Evolutionary conservation across 2,888 invertebrate genomes (phyloP).

Genomic region (Dimorphilus gyrociliatus): DNA sequence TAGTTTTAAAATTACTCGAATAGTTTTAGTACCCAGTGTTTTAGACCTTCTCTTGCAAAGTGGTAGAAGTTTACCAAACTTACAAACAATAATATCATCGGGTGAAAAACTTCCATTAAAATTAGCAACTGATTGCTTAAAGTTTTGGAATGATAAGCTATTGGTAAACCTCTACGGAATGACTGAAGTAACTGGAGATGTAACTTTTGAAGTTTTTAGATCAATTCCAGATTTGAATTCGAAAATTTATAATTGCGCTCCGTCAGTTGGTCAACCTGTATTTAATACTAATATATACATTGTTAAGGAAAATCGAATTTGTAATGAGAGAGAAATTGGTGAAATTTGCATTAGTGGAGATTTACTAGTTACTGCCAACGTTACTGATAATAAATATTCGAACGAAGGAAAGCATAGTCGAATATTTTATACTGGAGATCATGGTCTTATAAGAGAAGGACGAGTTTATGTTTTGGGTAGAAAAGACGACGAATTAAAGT

Average conservation of each 20-base stretch:
- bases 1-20: slow-evolving; percentile 39
- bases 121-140: slow-evolving; percentile 56
- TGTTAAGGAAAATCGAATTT: slow-evolving; percentile 53
- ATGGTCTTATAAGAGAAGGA: too few species aligned
- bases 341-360: too few species aligned
- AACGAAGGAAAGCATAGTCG: too few species aligned
- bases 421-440: too few species aligned
- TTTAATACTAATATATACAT: slow-evolving; percentile 65
- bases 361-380: too few species aligned
- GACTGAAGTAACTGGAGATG: slow-evolving; percentile 78
- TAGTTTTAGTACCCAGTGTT: slow-evolving; percentile 61
- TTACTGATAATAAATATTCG: too few species aligned
- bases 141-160: slow-evolving; percentile 46
- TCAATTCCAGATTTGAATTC: slow-evolving; percentile 27
- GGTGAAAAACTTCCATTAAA: slow-evolving; percentile 59
- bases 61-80: slow-evolving; percentile 41
- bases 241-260: slow-evolving; percentile 38
- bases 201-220: slow-evolving; percentile 56
- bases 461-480: too few species aligned
- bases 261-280: slow-evolving; percentile 67
- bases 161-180: slow-evolving; percentile 76
- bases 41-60: too few species aligned
- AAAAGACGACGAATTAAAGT: too few species aligned
- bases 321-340: too few species aligned
- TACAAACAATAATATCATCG: slow-evolving; percentile 64